Evolutionary conservation across 23 tunicate genomes (phyloP).

Genomic region (Trididemnum clinides): DNA sequence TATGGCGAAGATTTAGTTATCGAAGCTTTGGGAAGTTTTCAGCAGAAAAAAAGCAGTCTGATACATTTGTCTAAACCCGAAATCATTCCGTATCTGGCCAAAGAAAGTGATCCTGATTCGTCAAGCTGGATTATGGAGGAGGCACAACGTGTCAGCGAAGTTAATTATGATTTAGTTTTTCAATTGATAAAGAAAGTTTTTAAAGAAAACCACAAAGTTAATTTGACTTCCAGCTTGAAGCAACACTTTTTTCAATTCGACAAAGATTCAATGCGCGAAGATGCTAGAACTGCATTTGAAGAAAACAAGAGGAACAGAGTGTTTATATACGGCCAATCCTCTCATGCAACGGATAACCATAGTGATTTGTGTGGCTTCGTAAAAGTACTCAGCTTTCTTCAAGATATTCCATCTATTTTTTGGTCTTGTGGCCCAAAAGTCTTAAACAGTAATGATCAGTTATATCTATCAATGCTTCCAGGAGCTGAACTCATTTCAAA

Average conservation of each 20-base stretch:
- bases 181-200: slow-evolving; percentile 9
- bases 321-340: neutral
- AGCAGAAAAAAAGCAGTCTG: neutral
- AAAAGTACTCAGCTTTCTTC: slow-evolving; percentile 5
- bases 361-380: neutral
- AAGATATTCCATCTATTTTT: neutral
- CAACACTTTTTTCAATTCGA: too few relatives aligned
- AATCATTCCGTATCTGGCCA: neutral
- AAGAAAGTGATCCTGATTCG: slow-evolving; percentile 9
- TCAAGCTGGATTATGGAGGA: slow-evolving; percentile 48
- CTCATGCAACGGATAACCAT: neutral
- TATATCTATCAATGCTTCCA: slow-evolving; percentile 20
- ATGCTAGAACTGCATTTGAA: neutral
- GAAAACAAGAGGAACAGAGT: neutral
- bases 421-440: neutral
- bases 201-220: too few relatives aligned
- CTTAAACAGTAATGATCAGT: neutral
- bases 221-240: too few relatives aligned
- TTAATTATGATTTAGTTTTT: neutral
- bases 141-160: neutral
- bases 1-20: neutral
- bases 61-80: neutral
- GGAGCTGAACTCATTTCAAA: neutral
- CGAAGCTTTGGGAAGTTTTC: neutral
- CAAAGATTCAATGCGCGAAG: too few relatives aligned